Base-by-base conservation (phyloP, 2,888 invertebrate genomes). In the Cetonia aurata region DNA sequence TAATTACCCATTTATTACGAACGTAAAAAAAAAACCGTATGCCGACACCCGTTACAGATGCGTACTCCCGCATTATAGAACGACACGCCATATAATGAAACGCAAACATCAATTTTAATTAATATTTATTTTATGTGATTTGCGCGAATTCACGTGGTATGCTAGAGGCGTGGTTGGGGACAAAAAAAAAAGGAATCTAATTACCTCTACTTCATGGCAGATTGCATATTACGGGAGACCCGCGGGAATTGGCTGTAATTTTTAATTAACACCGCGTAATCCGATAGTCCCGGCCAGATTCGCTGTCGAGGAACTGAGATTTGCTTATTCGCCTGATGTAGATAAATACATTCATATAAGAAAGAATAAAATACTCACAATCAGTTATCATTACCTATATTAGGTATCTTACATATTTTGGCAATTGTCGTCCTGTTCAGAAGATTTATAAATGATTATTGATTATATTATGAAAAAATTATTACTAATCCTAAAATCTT, bases 161-260 rank as follows among this genome's bases (percentile, higher is more conserved):
- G 25, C 19, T 59, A 12, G 3, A 31, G 25, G 31, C 12, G 46
- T n/a, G 44, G n/a, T 19, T n/a, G 31, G 46, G 37, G 37, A n/a
- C n/a, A n/a, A n/a, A n/a, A 37, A 60, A 59, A 60, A 59, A 59
- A 44, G 8, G 44, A 46, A 46, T 46, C 46, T 25, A 60, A 60
- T 60, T 60, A 60, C 46, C 12, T n/a, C 46, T 17, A 19, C 25
- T 44, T 46, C 44, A 46, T 60, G 46, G 46, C 19, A 60, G 60
- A 60, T 60, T 60, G 46, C 60, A 60, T 60, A 60, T 60, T 60
- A 46, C 31, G 46, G 46, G 60, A 60, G 17, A 25, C 46, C 46
- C 60, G 44, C 46, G 60, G 60, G 60, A 46, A 60, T 60, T 60
- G 46, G 13, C 60, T 46, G 60, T 60, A 60, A 60, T 60, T 60